Evolutionary conservation across 2,113 vertebrate genomes (phyloP).

Genomic region (Sceloporus undulatus): DNA sequence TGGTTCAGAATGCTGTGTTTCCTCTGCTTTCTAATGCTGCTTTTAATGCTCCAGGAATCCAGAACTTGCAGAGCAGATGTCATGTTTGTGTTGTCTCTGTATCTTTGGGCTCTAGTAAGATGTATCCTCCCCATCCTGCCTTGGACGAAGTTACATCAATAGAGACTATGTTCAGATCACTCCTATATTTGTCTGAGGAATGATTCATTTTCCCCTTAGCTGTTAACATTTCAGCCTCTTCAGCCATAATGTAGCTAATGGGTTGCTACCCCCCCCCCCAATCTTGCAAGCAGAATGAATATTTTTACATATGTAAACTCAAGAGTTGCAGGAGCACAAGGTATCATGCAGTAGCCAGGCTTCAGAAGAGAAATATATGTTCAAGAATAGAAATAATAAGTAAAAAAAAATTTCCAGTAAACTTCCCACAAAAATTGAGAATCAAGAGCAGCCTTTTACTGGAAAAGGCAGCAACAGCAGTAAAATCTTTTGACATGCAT

Average conservation of each 20-base stretch:
- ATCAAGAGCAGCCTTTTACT: constrained; percentile 37
- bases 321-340: constrained; percentile 37
- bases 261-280: neutral
- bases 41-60: neutral
- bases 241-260: neutral
- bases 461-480: constrained; percentile 37
- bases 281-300: neutral
- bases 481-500: constrained; percentile 72
- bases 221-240: neutral
- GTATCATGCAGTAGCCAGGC: constrained; percentile 52
- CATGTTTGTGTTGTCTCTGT: neutral
- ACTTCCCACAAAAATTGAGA: constrained; percentile 42
- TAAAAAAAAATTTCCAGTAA: constrained; percentile 11
- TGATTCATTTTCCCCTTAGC: neutral
- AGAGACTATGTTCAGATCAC: neutral
- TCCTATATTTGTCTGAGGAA: neutral
- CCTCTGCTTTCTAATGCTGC: neutral
- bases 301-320: constrained; percentile 22
- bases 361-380: constrained; percentile 54
- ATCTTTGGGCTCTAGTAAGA: too few relatives aligned
- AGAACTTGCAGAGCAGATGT: too few relatives aligned
- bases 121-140: too few relatives aligned
- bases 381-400: constrained; percentile 22
- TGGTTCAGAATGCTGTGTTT: neutral
- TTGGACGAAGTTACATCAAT: too few relatives aligned